A percentile compares a stretch with the other conserved stretches of the same genome.
Evolutionary conservation across 2,113 vertebrate species (phyloP).

Genomic region (Cynocephalus volans): DNA sequence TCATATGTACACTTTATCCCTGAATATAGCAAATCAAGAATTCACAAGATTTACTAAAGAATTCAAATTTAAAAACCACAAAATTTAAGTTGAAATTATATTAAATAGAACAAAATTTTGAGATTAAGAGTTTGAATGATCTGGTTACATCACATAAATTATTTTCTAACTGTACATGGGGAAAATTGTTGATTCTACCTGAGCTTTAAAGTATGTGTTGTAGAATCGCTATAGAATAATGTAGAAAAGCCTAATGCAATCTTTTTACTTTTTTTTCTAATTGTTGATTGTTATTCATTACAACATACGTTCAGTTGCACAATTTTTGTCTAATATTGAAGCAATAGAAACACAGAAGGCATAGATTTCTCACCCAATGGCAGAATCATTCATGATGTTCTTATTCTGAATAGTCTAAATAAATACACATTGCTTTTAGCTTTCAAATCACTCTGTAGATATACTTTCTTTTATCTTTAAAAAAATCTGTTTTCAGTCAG

Average conservation of each 20-base stretch:
- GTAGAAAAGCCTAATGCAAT: neutral
- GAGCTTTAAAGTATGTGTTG: neutral
- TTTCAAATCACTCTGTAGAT: neutral
- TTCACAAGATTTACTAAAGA: neutral
- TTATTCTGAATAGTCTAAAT: neutral
- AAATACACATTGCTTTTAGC: neutral
- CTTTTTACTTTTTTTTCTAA: neutral
- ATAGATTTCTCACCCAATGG: neutral
- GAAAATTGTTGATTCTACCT: neutral
- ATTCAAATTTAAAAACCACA: neutral
- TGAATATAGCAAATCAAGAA: neutral
- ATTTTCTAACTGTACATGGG: neutral
- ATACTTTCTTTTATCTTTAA: neutral
- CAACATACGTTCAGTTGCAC: neutral
- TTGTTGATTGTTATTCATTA: neutral
- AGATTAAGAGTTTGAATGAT: neutral
- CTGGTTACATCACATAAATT: neutral
- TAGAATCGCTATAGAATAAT: neutral
- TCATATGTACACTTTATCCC: neutral
- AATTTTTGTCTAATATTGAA: neutral
- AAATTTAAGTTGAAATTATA: neutral
- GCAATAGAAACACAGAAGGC: neutral
- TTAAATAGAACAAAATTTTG: neutral
- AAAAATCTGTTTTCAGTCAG: constrained; percentile 43
- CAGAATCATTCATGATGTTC: neutral